Conservation (phyloP, 2,113 vertebrate species). For the Cyprinodon tularosa region DNA sequence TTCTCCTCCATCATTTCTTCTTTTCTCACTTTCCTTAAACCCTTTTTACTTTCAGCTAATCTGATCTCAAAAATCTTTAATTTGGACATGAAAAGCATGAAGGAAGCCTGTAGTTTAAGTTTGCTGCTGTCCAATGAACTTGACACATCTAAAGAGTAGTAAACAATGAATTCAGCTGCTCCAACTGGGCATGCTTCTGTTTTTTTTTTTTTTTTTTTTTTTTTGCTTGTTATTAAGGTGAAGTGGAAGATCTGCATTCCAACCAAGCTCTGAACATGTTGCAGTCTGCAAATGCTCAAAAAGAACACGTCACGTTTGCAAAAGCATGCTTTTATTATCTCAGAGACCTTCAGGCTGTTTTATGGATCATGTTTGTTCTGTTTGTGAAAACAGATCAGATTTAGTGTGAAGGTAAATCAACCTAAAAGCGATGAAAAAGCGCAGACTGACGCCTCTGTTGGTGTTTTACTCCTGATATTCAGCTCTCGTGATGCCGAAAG, state of each 20-base stretch:
- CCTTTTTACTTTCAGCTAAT: neutral
- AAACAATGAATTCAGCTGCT: too few species aligned
- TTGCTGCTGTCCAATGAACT: constrained; percentile 2
- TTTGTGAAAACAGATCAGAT: neutral
- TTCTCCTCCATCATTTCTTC: too few species aligned
- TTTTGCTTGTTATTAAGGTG: constrained; percentile 15
- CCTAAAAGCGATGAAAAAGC: neutral
- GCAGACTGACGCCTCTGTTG: neutral
- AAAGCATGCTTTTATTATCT: neutral
- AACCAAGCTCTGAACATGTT: neutral
- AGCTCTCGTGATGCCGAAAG: constrained; percentile 90
- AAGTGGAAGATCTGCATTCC: constrained; percentile 66
- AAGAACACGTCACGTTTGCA: neutral
- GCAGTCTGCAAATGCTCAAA: neutral
- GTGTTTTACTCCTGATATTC: neutral
- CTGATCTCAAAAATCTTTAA: too few species aligned
- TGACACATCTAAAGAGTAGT: too few species aligned
- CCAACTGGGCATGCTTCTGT: constrained; percentile 16
- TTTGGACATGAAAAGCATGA: neutral
- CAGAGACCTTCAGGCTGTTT: neutral
- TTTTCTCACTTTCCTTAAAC: too few species aligned
- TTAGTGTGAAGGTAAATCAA: neutral
- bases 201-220: constrained; percentile 30
- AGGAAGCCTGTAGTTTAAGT: neutral
- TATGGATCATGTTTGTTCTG: neutral